These are phyloP conservation scores for Daboia siamensis DNA, from an alignment of 2,113 vertebrate genomes.

Conservation along the genomic window DNA sequence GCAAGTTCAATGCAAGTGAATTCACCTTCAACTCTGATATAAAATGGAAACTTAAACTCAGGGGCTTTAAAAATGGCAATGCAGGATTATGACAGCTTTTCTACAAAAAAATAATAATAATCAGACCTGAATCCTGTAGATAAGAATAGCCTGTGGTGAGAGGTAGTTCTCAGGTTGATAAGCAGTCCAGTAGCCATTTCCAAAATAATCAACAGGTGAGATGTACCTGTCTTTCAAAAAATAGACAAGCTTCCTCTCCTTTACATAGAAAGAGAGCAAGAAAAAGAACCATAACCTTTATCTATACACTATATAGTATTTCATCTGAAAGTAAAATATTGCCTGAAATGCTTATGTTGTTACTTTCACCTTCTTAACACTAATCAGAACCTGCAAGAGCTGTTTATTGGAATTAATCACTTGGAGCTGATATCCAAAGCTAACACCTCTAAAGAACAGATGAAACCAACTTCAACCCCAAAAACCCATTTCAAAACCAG, in stretches of 20 bases:
- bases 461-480: neutral
- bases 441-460: neutral
- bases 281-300: neutral
- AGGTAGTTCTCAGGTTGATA: neutral
- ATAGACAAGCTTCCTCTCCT: neutral
- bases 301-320: neutral
- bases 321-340: neutral
- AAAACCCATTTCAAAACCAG: neutral
- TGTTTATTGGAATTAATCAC: neutral
- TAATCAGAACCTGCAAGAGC: neutral
- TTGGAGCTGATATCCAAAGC: neutral
- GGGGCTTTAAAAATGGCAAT: constrained; percentile 5
- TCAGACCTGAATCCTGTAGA: neutral
- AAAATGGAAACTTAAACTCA: constrained; percentile 40
- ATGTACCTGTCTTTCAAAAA: neutral
- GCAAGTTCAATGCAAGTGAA: constrained; percentile 45
- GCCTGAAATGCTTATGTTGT: neutral
- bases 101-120: neutral
- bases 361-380: neutral
- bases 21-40: constrained; percentile 29
- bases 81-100: neutral
- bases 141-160: neutral
- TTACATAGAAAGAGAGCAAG: neutral
- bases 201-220: neutral
- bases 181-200: neutral